Percentiles rank a stretch among this genome's conserved stretches.
These are phyloP conservation scores for Drosophila asahinai DNA, from an alignment of 1,140 invertebrate species.

Conservation along the genomic window DNA sequence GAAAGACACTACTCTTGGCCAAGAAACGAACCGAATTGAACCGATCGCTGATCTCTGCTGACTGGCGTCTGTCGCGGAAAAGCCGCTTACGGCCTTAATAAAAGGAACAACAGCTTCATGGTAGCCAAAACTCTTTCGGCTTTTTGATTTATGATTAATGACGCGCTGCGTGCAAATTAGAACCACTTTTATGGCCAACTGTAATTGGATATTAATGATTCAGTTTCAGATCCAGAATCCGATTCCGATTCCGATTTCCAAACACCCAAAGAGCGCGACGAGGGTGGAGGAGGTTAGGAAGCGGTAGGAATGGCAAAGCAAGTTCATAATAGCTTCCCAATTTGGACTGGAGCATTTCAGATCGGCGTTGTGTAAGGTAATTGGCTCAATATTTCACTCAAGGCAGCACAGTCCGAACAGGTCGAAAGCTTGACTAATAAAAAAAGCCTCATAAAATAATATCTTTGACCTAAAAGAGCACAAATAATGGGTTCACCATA, in stretches of 20 bases:
- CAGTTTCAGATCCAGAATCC: slow-evolving; percentile 38
- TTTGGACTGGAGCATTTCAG: slow-evolving; percentile 55
- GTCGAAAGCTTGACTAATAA: slow-evolving; percentile 52
- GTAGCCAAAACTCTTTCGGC: slow-evolving; percentile 40
- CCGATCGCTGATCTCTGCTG: slow-evolving; percentile 53
- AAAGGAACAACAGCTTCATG: slow-evolving; percentile 36
- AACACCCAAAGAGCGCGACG: slow-evolving; percentile 8
- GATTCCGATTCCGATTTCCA: slow-evolving; percentile 37
- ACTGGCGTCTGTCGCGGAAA: slow-evolving; percentile 60
- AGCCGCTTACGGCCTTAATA: slow-evolving; percentile 58
- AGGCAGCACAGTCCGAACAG: slow-evolving; percentile 33
- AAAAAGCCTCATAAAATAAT: slow-evolving; percentile 31
- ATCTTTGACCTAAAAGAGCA: slow-evolving; percentile 49
- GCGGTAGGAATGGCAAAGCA: slow-evolving; percentile 38
- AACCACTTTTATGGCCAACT: slow-evolving; percentile 74
- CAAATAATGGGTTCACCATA: slow-evolving; percentile 24
- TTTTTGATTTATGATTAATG: slow-evolving; percentile 80
- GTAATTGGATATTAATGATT: slow-evolving; percentile 81
- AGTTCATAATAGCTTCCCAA: slow-evolving; percentile 63
- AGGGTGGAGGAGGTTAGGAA: slow-evolving; percentile 36
- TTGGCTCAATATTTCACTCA: slow-evolving; percentile 60
- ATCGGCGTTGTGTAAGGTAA: slow-evolving; percentile 56
- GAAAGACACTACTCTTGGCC: slow-evolving; percentile 58
- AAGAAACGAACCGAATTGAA: slow-evolving; percentile 37
- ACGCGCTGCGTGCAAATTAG: slow-evolving; percentile 74